Base-by-base conservation (phyloP, 2,888 invertebrate species). In the Nesidiocoris tenuis region DNA sequence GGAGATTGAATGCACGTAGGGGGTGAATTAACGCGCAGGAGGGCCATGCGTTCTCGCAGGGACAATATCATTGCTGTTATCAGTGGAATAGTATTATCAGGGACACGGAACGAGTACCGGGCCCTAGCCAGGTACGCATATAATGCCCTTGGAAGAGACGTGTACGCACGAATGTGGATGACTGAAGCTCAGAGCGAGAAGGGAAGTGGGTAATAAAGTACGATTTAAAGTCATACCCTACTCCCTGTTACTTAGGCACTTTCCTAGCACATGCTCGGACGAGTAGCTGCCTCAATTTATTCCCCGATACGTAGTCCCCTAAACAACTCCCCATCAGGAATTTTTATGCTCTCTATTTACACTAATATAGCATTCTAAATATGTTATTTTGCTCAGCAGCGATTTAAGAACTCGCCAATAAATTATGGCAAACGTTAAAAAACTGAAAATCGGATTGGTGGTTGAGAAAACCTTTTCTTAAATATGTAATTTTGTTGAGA, bases 41-140 rank as follows among this genome's bases (percentile, higher is more conserved):
- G 74, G 56, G 74, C 65, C 74, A 64, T 74, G 74, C 63, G 66
- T 24, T 24, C 74, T 74, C 74, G 17, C 66, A 61, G 19, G 61
- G 54, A 66, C 74, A 74, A 74, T 74, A 74, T 74, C 74, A 39
- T 59, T 56, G 64, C 74, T 59, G 65, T 74, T 74, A 74, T 74
- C 74, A 57, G 54, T 66, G 66, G 66, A 74, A 74, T 74, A 74
- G 74, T 66, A 74, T 74, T 74, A 74, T 74, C 66, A 65, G 56
- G 23, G 19, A 63, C 19, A 7, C 39, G 3, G 39, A 39, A 39
- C 39, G 5, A 39, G 39, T 12, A 12, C 39, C 39, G 12, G 3
- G 5, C 5, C 39, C 39, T 7, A 39, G 39, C 39, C 39, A 39
- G 12, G 39, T 12, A 39, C 39, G 39, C 39, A 39, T 12, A 39